Percentiles rank a stretch among this genome's conserved stretches.
These are phyloP conservation scores for Rhyacophila evoluta DNA, from an alignment of 2,888 invertebrate species.

Conservation along the genomic window DNA sequence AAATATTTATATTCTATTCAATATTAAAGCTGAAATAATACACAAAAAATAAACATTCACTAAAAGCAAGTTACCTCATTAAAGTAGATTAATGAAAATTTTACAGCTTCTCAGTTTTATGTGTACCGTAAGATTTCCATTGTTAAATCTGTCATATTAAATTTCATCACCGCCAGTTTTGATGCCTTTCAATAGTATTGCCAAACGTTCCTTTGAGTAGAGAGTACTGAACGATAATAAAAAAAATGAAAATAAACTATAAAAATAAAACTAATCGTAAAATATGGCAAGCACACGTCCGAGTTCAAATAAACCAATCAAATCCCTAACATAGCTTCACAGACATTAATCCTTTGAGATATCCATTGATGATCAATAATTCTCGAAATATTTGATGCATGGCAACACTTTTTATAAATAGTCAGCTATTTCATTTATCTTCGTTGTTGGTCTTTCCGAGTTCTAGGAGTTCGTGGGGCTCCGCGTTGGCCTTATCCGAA, in stretches of 20 bases:
- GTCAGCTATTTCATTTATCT: constrained; percentile 60
- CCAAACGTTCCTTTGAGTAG: too few species aligned
- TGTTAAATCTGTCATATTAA: too few species aligned
- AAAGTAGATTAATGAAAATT: too few species aligned
- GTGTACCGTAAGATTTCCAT: too few species aligned
- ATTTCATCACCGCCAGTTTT: too few species aligned
- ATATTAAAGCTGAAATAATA: too few species aligned
- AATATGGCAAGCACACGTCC: constrained; percentile 33
- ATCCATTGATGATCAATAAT: constrained; percentile 28
- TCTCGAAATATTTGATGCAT: constrained; percentile 36
- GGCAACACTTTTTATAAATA: constrained; percentile 22
- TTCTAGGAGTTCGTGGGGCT: constrained; percentile 77
- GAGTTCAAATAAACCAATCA: constrained; percentile 20
- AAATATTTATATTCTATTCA: too few species aligned
- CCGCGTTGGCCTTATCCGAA: constrained; percentile 63
- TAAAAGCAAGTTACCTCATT: too few species aligned
- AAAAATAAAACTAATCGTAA: constrained; percentile 13
- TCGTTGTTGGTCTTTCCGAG: constrained; percentile 66
- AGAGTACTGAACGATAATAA: too few species aligned
- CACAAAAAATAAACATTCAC: too few species aligned
- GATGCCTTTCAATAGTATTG: too few species aligned
- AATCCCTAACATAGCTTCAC: constrained; percentile 25
- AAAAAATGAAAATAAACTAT: constrained; percentile 11
- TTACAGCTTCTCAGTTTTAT: too few species aligned
- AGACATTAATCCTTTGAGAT: constrained; percentile 24